Percentiles rank a stretch among this genome's conserved stretches.
Evolutionary conservation across 2,113 vertebrate genomes (phyloP).

Genomic region (Hucho hucho): DNA sequence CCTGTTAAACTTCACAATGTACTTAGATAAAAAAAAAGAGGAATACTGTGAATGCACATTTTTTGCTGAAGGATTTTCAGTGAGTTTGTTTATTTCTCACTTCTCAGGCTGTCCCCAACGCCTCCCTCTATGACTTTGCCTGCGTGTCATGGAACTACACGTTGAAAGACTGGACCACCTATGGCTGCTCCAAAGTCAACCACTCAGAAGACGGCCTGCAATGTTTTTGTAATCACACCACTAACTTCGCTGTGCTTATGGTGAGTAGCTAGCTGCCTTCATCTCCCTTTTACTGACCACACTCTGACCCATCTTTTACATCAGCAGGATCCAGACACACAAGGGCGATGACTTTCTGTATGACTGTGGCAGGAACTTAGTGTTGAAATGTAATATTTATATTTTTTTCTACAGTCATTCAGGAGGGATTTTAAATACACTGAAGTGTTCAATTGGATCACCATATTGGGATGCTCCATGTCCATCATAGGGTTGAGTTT

Average conservation of each 20-base stretch:
- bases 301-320: no score
- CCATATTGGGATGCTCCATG: constrained; percentile 48
- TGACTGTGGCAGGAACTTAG: no score
- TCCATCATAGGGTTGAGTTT: constrained; percentile 54
- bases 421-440: constrained; percentile 44
- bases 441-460: constrained; percentile 39
- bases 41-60: background rate
- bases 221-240: constrained; percentile 74
- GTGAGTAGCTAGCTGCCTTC: constrained; percentile 42
- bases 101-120: background rate
- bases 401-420: constrained; percentile 44
- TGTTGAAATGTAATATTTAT: background rate
- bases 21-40: background rate
- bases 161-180: constrained; percentile 60
- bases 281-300: background rate
- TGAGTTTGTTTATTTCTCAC: background rate
- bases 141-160: constrained; percentile 74
- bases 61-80: background rate
- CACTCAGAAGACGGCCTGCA: background rate
- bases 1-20: background rate
- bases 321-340: no score
- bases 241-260: constrained; percentile 77
- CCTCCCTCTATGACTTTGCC: constrained; percentile 54
- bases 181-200: constrained; percentile 58
- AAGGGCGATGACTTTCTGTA: no score